phyloP scores from a whole-genome alignment of 2,888 invertebrate species.

The Axea sp. region DNA sequence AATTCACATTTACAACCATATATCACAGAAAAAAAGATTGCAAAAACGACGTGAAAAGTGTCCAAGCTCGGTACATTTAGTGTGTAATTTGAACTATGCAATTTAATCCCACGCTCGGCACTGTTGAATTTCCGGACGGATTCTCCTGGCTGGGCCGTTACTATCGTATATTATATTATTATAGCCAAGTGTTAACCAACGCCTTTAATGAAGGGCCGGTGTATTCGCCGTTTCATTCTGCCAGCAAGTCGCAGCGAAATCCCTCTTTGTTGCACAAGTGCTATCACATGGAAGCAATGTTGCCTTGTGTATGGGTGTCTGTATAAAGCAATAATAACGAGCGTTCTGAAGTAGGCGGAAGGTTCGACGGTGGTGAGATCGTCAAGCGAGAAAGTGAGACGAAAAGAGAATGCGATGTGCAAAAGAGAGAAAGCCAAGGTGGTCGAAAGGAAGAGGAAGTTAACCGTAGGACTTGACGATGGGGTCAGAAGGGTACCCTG shows the following conservation, averaged over 20 bases:
- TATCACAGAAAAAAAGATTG: too few species aligned
- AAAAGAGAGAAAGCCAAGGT: slow-evolving; percentile 41
- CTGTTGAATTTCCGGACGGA: slow-evolving; percentile 63
- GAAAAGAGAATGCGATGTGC: slow-evolving; percentile 60
- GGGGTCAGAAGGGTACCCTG: slow-evolving; percentile 73
- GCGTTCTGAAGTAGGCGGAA: slow-evolving; percentile 61
- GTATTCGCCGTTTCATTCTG: slow-evolving; percentile 29
- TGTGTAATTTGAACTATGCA: slow-evolving; percentile 50
- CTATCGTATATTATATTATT: slow-evolving; percentile 68
- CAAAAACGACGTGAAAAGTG: slow-evolving; percentile 37
- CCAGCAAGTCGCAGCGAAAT: slow-evolving; percentile 16
- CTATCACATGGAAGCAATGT: slow-evolving; percentile 35
- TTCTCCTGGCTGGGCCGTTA: slow-evolving; percentile 59
- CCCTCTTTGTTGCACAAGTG: slow-evolving; percentile 34
- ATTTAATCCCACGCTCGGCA: slow-evolving; percentile 45
- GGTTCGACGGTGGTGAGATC: slow-evolving; percentile 36
- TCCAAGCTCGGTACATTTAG: slow-evolving; percentile 51
- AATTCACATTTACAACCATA: too few species aligned
- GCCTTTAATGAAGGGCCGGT: slow-evolving; percentile 68
- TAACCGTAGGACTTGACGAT: slow-evolving; percentile 57
- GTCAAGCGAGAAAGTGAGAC: slow-evolving; percentile 48
- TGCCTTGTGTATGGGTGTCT: slow-evolving; percentile 49
- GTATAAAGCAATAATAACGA: slow-evolving; percentile 69
- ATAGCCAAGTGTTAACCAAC: slow-evolving; percentile 72
- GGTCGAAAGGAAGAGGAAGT: slow-evolving; percentile 48